These are phyloP conservation scores for Actinemys pallida DNA, from an alignment of 2,113 vertebrate genomes.

Conservation along the genomic window DNA sequence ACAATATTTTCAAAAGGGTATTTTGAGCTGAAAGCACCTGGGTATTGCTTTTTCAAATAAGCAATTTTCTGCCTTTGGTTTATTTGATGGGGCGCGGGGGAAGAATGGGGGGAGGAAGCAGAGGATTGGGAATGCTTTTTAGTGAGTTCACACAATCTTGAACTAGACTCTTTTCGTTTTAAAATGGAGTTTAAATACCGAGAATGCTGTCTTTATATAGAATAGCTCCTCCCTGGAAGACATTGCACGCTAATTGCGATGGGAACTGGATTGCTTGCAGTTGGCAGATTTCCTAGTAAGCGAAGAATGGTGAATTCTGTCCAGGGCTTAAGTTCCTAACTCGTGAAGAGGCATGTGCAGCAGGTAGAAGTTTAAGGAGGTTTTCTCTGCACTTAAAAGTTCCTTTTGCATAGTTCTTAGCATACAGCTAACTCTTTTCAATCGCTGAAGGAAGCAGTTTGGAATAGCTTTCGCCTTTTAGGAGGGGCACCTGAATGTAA, in stretches of 20 bases:
- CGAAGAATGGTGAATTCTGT: rapidly evolving
- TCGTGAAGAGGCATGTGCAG: not conserved
- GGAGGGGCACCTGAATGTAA: not conserved
- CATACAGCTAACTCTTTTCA: not conserved
- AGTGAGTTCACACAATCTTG: not conserved
- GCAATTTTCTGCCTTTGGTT: conserved; percentile 61
- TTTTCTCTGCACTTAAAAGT: not conserved
- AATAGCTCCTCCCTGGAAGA: not conserved
- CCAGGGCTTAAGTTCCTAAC: not conserved
- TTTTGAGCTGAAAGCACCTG: conserved; percentile 70
- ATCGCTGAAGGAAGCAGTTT: not conserved
- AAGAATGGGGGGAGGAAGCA: not conserved
- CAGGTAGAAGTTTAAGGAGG: not conserved
- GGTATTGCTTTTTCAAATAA: conserved; percentile 61
- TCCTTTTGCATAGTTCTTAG: not conserved
- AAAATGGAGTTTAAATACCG: not conserved
- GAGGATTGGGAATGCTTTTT: not conserved
- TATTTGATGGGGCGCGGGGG: conserved; percentile 25
- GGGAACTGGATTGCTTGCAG: not conserved
- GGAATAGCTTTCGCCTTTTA: not conserved
- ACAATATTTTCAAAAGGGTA: conserved; percentile 70
- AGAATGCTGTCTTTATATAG: not conserved
- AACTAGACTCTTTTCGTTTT: not conserved
- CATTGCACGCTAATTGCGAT: not conserved
- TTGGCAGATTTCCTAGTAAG: not conserved